Percentiles rank a stretch among this genome's conserved stretches.
phyloP scores from a whole-genome alignment of 2,888 invertebrate genomes.

The Prosapia bicincta region DNA sequence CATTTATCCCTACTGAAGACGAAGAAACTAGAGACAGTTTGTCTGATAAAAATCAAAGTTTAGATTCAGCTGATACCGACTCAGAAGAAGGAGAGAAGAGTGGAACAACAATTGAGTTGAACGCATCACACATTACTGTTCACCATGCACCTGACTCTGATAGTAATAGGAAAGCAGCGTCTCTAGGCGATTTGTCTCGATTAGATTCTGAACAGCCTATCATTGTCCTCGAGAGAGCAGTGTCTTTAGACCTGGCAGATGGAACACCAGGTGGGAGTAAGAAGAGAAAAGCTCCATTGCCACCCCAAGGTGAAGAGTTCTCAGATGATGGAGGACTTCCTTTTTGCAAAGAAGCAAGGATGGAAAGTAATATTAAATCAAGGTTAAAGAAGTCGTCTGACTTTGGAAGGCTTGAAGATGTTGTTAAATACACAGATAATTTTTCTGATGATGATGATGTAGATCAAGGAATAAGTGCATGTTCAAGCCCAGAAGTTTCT shows the following conservation, averaged over 20 bases:
- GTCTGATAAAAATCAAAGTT: constrained; percentile 44
- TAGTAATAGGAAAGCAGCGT: constrained; percentile 69
- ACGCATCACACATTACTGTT: constrained; percentile 70
- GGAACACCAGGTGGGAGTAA: constrained; percentile 46
- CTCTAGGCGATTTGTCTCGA: constrained; percentile 73
- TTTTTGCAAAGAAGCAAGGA: constrained; percentile 35
- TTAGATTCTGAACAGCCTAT: constrained; percentile 49
- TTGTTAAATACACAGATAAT: constrained; percentile 42
- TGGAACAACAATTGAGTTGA: constrained; percentile 63
- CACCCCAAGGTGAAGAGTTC: constrained; percentile 40
- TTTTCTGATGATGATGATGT: constrained; percentile 35
- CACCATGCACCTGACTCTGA: constrained; percentile 60
- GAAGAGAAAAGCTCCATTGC: constrained; percentile 63
- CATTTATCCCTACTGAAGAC: constrained; percentile 7
- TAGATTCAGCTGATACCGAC: constrained; percentile 48
- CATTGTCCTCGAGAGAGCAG: constrained; percentile 60
- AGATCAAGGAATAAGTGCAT: constrained; percentile 35
- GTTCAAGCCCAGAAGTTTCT: constrained; percentile 35
- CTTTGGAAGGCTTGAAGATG: constrained; percentile 73
- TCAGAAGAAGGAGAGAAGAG: constrained; percentile 32
- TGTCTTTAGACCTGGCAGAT: constrained; percentile 61
- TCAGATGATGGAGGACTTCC: constrained; percentile 41
- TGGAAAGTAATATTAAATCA: constrained; percentile 39
- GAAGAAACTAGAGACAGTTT: constrained; percentile 22
- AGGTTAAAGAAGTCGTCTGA: constrained; percentile 69